Conservation (phyloP, 2,888 invertebrate genomes). For the Venusia cambrica region DNA sequence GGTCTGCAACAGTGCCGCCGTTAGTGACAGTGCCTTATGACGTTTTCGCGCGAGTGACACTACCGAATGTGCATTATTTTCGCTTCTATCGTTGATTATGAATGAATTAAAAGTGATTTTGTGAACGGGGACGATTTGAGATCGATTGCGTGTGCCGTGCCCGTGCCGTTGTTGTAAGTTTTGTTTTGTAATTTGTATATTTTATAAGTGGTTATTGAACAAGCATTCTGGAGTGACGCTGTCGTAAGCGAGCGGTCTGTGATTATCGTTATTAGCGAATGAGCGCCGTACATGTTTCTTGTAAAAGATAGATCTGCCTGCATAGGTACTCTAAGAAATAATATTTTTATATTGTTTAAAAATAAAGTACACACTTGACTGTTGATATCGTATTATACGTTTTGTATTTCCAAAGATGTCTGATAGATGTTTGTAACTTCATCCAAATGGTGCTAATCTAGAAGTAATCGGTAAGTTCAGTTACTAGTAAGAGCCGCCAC, state of each 20-base stretch:
- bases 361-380: conserved; percentile 69
- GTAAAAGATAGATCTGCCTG: conserved; percentile 56
- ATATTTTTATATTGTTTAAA: conserved; percentile 77
- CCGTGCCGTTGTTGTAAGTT: conserved; percentile 57
- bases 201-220: conserved; percentile 69
- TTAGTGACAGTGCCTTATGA: conserved; percentile 19
- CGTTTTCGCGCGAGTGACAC: conserved; percentile 19
- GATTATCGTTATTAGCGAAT: conserved; percentile 50
- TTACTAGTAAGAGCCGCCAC: conserved; percentile 24
- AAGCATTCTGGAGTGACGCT: conserved; percentile 59
- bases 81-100: conserved; percentile 66
- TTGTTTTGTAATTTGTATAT: conserved; percentile 69
- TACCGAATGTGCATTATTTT: conserved; percentile 16
- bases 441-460: conserved; percentile 72
- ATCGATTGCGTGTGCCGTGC: conserved; percentile 45
- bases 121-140: conserved; percentile 56
- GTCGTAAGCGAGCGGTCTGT: conserved; percentile 72
- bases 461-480: conserved; percentile 34
- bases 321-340: conserved; percentile 68
- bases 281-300: conserved; percentile 34
- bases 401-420: conserved; percentile 64
- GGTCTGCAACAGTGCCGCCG: conserved; percentile 81
- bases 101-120: conserved; percentile 48
- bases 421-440: conserved; percentile 47
- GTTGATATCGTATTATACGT: conserved; percentile 59